Conservation (phyloP, 2,113 vertebrate genomes). For the Salvelinus fontinalis region DNA sequence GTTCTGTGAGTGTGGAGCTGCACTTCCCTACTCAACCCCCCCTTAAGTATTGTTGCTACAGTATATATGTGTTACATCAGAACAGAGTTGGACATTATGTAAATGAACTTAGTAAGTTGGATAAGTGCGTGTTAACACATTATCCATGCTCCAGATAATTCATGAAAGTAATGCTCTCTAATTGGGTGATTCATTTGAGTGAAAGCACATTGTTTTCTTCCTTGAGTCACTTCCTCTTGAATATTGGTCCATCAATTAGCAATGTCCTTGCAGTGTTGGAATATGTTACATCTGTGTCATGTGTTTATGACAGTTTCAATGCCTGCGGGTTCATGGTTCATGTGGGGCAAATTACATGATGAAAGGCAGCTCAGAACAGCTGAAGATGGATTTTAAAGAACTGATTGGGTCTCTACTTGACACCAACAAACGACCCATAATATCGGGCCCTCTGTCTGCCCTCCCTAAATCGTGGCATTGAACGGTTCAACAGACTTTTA, state of each 20-base stretch:
- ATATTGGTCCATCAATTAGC: neutral
- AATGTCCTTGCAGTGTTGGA: neutral
- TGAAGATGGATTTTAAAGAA: too few species aligned
- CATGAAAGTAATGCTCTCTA: slow-evolving; percentile 28
- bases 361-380: too few species aligned
- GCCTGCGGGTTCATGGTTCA: neutral
- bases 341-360: too few species aligned
- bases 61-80: neutral
- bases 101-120: slow-evolving; percentile 48
- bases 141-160: slow-evolving; percentile 44
- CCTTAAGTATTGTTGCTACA: too few species aligned
- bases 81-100: slow-evolving; percentile 30
- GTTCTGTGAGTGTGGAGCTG: too few species aligned
- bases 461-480: too few species aligned
- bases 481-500: too few species aligned
- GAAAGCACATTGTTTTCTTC: neutral
- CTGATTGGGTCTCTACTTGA: too few species aligned
- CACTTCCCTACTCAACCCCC: too few species aligned
- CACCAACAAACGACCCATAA: too few species aligned
- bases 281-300: neutral
- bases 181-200: slow-evolving; percentile 21
- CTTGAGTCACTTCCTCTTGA: neutral
- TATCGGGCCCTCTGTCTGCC: too few species aligned
- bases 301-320: neutral
- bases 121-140: slow-evolving; percentile 49